phyloP scores from a whole-genome alignment of 2,888 invertebrate species.

The Caenorhabditis macrosperma region DNA sequence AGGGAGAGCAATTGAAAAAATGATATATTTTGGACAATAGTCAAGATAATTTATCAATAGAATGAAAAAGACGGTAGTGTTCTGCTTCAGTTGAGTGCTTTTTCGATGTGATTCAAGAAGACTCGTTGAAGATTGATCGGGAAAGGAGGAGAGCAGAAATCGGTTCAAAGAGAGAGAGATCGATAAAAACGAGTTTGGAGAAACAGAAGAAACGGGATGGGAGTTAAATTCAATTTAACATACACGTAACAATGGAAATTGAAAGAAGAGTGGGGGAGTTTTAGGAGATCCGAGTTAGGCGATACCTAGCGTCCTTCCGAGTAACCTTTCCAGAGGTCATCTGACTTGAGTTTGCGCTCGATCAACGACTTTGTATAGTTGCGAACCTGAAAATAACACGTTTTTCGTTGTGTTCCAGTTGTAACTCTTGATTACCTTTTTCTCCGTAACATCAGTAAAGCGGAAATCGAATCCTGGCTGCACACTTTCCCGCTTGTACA shows the following conservation, averaged over 20 bases:
- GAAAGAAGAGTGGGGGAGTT: background rate
- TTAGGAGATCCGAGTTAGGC: too few relatives aligned
- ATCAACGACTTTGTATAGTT: slow-evolving; percentile 57
- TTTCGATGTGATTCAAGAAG: background rate
- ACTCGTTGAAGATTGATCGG: background rate
- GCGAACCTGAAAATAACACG: slow-evolving; percentile 51
- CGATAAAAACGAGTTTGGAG: slow-evolving; percentile 2
- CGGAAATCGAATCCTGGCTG: slow-evolving; percentile 26
- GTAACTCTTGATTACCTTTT: slow-evolving; percentile 37
- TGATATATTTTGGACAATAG: background rate
- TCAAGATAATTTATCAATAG: background rate
- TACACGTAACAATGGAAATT: background rate
- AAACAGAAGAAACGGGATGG: background rate
- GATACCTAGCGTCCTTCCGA: background rate
- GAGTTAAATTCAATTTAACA: background rate
- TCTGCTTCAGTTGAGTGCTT: too few relatives aligned
- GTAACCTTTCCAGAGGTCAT: slow-evolving; percentile 65
- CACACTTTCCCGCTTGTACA: slow-evolving; percentile 51
- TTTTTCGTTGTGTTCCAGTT: background rate
- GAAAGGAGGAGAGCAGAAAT: background rate
- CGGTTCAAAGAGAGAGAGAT: background rate
- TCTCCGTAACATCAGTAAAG: slow-evolving; percentile 25
- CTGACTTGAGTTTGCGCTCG: slow-evolving; percentile 54
- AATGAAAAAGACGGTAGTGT: background rate
- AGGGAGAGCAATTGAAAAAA: too few relatives aligned